These are phyloP conservation scores for Misgurnus mizolepis DNA, from an alignment of 2,113 vertebrate species.

Conservation along the genomic window DNA sequence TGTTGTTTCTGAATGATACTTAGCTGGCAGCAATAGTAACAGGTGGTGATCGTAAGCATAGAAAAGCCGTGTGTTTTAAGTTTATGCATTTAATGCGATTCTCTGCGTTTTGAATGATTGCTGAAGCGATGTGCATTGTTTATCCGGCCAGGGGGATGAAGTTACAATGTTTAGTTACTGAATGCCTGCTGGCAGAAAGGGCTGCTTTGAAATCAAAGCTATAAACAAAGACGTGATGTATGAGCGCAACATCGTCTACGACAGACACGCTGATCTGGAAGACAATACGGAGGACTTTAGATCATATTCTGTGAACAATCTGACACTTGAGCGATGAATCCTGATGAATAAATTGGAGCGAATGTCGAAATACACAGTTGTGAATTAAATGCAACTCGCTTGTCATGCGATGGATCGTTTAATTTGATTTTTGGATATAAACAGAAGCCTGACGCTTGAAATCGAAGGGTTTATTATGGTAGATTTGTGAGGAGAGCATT, in stretches of 20 bases:
- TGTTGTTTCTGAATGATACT: conserved; percentile 55
- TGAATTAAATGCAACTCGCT: background rate
- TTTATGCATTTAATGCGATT: conserved; percentile 56
- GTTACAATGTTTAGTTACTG: background rate
- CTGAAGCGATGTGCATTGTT: conserved; percentile 23
- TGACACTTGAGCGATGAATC: background rate
- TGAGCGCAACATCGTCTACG: conserved; percentile 47
- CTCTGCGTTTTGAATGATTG: conserved; percentile 43
- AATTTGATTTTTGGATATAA: too few species aligned
- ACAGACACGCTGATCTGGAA: conserved; percentile 40
- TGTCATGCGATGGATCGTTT: background rate
- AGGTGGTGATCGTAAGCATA: conserved; percentile 48
- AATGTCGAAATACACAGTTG: background rate
- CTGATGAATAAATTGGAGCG: background rate
- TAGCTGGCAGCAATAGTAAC: conserved; percentile 51
- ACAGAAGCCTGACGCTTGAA: too few species aligned
- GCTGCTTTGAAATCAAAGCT: conserved; percentile 30
- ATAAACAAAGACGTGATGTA: conserved; percentile 51
- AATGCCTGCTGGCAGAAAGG: conserved; percentile 30
- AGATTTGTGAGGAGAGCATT: too few species aligned
- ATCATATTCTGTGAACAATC: conserved; percentile 11
- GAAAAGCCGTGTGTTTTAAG: conserved; percentile 48
- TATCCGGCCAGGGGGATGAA: conserved; percentile 4
- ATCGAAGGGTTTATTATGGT: too few species aligned
- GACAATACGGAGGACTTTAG: conserved; percentile 31